Conservation (phyloP, 2,888 invertebrate species). For the Drosophila prolongata region DNA sequence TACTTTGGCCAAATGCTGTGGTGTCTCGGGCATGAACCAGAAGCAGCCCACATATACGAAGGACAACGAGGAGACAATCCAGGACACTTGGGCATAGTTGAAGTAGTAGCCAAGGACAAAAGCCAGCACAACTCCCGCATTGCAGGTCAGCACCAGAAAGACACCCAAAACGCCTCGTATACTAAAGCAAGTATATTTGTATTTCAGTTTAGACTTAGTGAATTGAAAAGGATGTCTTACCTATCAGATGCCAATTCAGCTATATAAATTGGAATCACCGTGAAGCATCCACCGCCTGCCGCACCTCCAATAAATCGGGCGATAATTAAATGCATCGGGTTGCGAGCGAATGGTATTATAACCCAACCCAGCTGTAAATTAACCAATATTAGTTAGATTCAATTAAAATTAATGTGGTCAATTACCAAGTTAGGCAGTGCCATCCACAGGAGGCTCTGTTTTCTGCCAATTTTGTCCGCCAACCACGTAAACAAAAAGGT, state of each 20-base stretch:
- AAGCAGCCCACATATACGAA: slow-evolving; percentile 75
- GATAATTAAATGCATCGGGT: slow-evolving; percentile 65
- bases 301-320: slow-evolving; percentile 79
- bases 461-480: slow-evolving; percentile 80
- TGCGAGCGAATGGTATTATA: slow-evolving; percentile 74
- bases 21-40: slow-evolving; percentile 82
- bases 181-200: slow-evolving; percentile 46
- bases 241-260: slow-evolving; percentile 81
- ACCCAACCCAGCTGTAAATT: slow-evolving; percentile 76
- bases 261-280: slow-evolving; percentile 79
- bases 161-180: slow-evolving; percentile 83
- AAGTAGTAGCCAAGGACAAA: slow-evolving; percentile 80
- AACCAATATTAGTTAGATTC: neutral
- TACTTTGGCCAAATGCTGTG: slow-evolving; percentile 73
- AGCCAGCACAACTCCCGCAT: slow-evolving; percentile 78
- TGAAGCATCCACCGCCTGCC: slow-evolving; percentile 77
- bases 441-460: slow-evolving; percentile 66
- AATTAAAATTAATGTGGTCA: no score
- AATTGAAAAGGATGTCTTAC: slow-evolving; percentile 45
- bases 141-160: slow-evolving; percentile 78
- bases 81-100: slow-evolving; percentile 71
- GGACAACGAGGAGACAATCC: slow-evolving; percentile 65
- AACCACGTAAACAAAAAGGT: slow-evolving; percentile 81
- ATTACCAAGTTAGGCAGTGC: slow-evolving; percentile 80
- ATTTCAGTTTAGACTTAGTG: neutral